Evolutionary conservation across 2,888 invertebrate genomes (phyloP), one percentile per base, ranked within the genome.

Genomic region (Drosophila eohydei): DNA sequence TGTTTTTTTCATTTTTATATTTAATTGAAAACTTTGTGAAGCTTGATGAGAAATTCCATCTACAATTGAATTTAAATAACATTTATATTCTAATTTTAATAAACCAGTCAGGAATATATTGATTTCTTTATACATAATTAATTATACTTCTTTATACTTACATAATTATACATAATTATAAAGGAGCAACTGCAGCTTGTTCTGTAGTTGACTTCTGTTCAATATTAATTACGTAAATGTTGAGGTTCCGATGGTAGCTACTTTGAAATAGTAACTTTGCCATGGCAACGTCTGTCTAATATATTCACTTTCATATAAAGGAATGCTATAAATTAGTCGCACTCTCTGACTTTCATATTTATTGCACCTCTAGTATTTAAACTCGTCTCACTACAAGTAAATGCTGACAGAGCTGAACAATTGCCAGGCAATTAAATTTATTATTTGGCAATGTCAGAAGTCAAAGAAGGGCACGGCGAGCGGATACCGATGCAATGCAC

Each of bases 341-440:
- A 66, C 48, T 67, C 63, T 43, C 50, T 44, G 48, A 38, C 46
- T 62, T 32, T 2, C 43, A 43, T 46, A 71, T 66, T 74, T 61
- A 78, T 59, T 52, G 52, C 65, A 61, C 44, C 63, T 50, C 16
- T 67, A 34, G 61, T 12, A 57, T 38, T 50, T 58, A 11, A 52
- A 38, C 50, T 46, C 34, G 34, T 40, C 46, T 28, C 40, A 26
- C 14, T n/a, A 9, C 38, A 16, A 16, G 26, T 28, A 32, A 63
- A 12, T 11, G 41, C 65, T 61, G 65, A 41, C 46, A 26, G 36
- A 38, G 36, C 64, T 52, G 56, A 64, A 51, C 77, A 71, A 69
- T 64, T 77, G 71, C 60, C 65, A 57, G 52, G 52, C 56, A 82
- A 78, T 82, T 80, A 57, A 74, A 74, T 81, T 70, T 74, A 78